Percentiles rank a stretch among this genome's conserved stretches.
phyloP scores from a whole-genome alignment of 30 jellyfish, hydroid and myxozoan species.

The Cassiopea xamachana region DNA sequence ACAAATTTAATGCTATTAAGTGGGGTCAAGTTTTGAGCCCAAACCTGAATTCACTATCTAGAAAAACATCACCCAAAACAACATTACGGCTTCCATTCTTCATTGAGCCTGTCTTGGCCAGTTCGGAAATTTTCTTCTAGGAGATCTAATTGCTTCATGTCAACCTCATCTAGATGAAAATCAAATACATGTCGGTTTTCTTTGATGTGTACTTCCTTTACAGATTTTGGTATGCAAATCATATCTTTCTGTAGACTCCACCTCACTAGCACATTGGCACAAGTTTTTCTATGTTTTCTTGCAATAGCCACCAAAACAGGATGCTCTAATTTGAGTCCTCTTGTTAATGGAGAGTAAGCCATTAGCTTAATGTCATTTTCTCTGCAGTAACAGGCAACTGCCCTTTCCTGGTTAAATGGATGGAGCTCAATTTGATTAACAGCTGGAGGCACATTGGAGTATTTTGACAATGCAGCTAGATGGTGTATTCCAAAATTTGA shows the following conservation, averaged over 20 bases:
- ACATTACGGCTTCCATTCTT: constrained; percentile 57
- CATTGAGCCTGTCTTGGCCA: constrained; percentile 57
- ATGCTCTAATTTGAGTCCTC: constrained; percentile 58
- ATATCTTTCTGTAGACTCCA: constrained; percentile 78
- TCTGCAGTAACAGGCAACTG: constrained; percentile 54
- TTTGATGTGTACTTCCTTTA: constrained; percentile 45
- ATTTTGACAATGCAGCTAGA: constrained; percentile 25
- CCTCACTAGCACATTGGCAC: constrained; percentile 60
- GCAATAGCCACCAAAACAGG: constrained; percentile 62
- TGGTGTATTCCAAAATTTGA: constrained; percentile 79
- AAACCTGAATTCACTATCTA: no score
- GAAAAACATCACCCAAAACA: not conserved
- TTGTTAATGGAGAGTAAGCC: constrained; percentile 85
- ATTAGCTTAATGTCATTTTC: constrained; percentile 50
- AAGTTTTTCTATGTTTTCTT: constrained; percentile 37
- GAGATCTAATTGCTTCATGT: constrained; percentile 47
- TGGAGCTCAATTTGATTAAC: constrained; percentile 81
- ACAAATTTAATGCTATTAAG: no score
- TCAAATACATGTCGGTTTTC: constrained; percentile 68
- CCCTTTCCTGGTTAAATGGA: constrained; percentile 74
- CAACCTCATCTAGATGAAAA: constrained; percentile 55
- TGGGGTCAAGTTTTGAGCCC: no score
- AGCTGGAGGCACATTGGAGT: constrained; percentile 55
- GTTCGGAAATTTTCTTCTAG: constrained; percentile 66
- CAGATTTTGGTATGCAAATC: constrained; percentile 76